Evolutionary conservation across 2,113 vertebrate genomes (phyloP).

Genomic region (Cynopterus brachyotis): DNA sequence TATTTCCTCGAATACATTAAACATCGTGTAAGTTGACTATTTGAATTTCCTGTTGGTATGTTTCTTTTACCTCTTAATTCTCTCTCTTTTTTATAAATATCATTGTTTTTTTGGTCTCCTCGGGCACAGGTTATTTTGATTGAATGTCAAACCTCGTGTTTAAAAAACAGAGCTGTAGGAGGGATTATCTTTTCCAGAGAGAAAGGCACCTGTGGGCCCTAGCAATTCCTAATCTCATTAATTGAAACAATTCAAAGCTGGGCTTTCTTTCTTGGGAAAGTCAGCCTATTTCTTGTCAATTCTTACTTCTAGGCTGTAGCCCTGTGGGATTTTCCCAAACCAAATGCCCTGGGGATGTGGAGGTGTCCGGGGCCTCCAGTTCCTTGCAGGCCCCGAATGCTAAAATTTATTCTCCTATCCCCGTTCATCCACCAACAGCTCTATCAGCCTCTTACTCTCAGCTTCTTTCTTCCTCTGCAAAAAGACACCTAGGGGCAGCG

Average conservation of each 20-base stretch:
- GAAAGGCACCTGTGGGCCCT: not conserved
- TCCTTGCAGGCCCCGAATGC: not conserved
- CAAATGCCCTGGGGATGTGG: not conserved
- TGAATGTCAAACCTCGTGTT: not conserved
- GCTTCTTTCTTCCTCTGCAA: not conserved
- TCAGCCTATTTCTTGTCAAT: not conserved
- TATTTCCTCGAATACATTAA: not conserved
- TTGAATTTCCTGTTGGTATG: not conserved
- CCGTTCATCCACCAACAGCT: not conserved
- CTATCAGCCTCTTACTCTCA: not conserved
- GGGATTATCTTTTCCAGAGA: not conserved
- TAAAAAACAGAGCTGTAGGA: not conserved
- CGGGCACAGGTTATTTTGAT: not conserved
- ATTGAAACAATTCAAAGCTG: not conserved
- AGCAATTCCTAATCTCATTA: not conserved
- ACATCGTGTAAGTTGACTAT: not conserved
- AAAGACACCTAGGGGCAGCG: not conserved
- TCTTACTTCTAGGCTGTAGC: not conserved
- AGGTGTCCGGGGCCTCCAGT: not conserved
- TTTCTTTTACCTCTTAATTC: not conserved
- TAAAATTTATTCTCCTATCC: rapidly evolving
- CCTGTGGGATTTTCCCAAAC: not conserved
- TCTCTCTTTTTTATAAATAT: not conserved
- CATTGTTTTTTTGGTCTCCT: not conserved
- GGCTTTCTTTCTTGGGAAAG: not conserved